Evolutionary conservation across 2,113 vertebrate species (phyloP).

Genomic region (Ophiodon elongatus): DNA sequence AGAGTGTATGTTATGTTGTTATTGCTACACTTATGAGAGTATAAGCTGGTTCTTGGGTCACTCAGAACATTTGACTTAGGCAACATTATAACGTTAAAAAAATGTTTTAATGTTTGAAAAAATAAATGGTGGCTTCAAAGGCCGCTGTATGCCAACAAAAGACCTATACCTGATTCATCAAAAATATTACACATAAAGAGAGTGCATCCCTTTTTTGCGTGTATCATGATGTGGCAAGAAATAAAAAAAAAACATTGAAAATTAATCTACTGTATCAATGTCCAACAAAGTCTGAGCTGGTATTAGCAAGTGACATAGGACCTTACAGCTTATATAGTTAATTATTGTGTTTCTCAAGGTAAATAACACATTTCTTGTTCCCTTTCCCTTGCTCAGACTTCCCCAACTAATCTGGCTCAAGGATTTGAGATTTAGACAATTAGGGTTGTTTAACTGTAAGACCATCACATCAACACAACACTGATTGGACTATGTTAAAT

Average conservation of each 20-base stretch:
- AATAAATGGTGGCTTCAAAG: not conserved
- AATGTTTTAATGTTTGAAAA: not conserved
- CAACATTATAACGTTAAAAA: not conserved
- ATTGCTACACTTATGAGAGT: not conserved
- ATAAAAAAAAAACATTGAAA: not conserved
- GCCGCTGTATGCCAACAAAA: not conserved
- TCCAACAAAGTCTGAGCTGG: not conserved
- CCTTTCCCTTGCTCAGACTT: slow-evolving; percentile 29
- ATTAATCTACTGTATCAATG: not conserved
- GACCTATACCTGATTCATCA: not conserved
- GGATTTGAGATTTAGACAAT: slow-evolving; percentile 44
- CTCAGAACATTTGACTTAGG: not conserved
- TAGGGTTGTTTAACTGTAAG: slow-evolving; percentile 25
- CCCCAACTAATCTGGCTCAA: slow-evolving; percentile 51
- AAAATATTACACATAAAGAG: not conserved
- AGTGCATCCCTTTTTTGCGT: not conserved
- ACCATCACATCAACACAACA: not conserved
- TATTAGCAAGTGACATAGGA: not conserved
- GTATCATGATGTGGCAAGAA: not conserved
- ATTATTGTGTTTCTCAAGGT: not conserved
- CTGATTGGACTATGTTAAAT: slow-evolving; percentile 9
- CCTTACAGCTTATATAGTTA: not conserved
- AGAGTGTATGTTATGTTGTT: not conserved
- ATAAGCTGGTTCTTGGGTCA: not conserved
- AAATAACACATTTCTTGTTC: slow-evolving; percentile 11